Percentiles rank a stretch among this genome's conserved stretches.
These are phyloP conservation scores for Seriola aureovittata DNA, from an alignment of 2,113 vertebrate species.

Conservation along the genomic window DNA sequence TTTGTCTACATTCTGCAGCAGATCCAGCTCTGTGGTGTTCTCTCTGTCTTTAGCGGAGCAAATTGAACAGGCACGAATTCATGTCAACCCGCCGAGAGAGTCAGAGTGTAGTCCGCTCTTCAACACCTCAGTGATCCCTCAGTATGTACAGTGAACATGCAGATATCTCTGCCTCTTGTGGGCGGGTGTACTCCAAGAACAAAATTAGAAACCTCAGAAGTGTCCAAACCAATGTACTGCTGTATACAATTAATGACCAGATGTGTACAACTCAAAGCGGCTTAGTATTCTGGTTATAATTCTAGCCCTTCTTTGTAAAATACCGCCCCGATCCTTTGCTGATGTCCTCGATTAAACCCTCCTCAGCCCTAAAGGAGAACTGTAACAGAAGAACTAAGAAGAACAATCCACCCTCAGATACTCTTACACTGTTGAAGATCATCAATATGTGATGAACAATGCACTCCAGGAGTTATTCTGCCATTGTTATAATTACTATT, in stretches of 20 bases:
- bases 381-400: conserved; percentile 25
- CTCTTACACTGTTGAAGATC: conserved; percentile 14
- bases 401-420: conserved; percentile 16
- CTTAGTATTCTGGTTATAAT: conserved; percentile 2
- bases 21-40: not conserved
- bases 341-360: conserved; percentile 44
- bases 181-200: too few relatives aligned
- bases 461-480: conserved; percentile 48
- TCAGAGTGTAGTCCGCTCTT: conserved; percentile 2
- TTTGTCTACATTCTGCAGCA: conserved; percentile 33
- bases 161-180: not conserved
- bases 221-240: not conserved
- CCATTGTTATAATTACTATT: conserved; percentile 55
- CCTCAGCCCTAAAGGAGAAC: conserved; percentile 3
- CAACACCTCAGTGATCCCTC: conserved; percentile 5
- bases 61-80: conserved; percentile 14
- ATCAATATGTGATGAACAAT: conserved; percentile 63
- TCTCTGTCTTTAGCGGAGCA: not conserved
- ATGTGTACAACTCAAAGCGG: not conserved
- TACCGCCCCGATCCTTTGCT: not conserved
- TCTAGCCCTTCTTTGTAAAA: conserved; percentile 18
- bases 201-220: not conserved
- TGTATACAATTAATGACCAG: not conserved
- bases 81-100: conserved; percentile 1
- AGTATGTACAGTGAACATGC: conserved; percentile 14